Conservation (phyloP, 1,140 invertebrate species). For the Sitobion miscanthi region DNA sequence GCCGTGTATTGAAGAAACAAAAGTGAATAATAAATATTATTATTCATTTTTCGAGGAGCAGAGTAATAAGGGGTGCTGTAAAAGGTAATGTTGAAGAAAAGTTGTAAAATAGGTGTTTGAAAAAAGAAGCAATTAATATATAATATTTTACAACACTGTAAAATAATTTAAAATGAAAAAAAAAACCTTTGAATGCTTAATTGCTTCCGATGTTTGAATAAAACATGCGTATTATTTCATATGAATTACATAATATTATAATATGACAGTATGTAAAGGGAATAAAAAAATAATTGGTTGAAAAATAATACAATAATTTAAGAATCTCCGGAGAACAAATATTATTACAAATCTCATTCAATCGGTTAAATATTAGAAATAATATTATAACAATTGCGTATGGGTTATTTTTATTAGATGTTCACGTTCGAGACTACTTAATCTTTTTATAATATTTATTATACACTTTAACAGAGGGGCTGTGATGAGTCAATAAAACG, state of each 20-base stretch:
- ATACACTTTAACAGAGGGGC: not conserved
- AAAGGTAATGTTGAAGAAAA: not conserved
- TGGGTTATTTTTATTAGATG: not conserved
- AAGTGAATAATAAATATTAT: not conserved
- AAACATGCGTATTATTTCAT: not conserved
- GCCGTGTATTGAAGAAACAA: not conserved
- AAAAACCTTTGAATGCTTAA: not conserved
- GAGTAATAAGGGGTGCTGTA: not conserved
- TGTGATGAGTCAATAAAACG: not conserved
- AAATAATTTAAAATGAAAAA: not conserved
- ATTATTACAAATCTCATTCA: not conserved
- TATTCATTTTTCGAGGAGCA: not conserved
- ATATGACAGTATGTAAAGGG: not conserved
- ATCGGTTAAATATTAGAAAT: not conserved
- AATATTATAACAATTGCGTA: not conserved
- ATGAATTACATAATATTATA: not conserved
- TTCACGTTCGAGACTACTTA: not conserved
- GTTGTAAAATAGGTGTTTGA: not conserved
- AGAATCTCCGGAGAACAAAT: not conserved
- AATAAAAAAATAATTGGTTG: not conserved
- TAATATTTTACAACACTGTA: not conserved
- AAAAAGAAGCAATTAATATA: not conserved
- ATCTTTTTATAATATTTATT: not conserved
- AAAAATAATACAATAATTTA: not conserved
- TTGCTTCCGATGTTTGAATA: not conserved